Conservation (phyloP, 2,113 vertebrate species). For the Megalops atlanticus region DNA sequence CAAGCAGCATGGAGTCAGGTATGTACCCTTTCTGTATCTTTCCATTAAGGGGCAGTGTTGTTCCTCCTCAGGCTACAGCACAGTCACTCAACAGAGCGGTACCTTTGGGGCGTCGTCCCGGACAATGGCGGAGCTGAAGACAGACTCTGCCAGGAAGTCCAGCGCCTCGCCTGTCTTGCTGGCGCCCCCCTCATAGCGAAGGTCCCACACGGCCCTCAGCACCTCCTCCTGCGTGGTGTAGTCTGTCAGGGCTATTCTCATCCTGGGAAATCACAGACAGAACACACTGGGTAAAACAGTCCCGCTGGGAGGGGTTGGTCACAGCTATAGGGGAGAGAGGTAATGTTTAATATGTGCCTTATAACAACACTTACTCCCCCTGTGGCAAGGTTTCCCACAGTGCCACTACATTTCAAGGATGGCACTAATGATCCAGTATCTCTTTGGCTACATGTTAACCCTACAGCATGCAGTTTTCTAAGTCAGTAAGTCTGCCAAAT, state of each 20-base stretch:
- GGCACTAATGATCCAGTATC: too few relatives aligned
- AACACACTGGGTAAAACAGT: not conserved
- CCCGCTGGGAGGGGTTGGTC: too few relatives aligned
- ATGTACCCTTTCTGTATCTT: not conserved
- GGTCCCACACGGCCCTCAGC: slow-evolving; percentile 67
- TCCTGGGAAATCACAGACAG: too few relatives aligned
- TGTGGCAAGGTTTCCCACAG: not conserved
- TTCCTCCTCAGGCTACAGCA: not conserved
- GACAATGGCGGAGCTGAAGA: slow-evolving; percentile 63
- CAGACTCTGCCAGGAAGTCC: slow-evolving; percentile 65
- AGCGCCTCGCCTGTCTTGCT: slow-evolving; percentile 74
- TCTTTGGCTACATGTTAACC: too few relatives aligned
- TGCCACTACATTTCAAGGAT: not conserved
- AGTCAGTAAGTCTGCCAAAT: too few relatives aligned
- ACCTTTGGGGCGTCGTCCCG: slow-evolving; percentile 81
- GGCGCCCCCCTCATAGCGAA: slow-evolving; percentile 68
- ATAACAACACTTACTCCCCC: not conserved
- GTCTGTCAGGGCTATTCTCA: slow-evolving; percentile 78
- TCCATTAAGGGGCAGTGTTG: not conserved
- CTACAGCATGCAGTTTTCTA: too few relatives aligned
- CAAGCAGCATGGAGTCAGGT: not conserved
- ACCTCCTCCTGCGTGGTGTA: slow-evolving; percentile 66
- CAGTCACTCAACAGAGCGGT: not conserved
- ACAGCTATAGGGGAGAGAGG: too few relatives aligned
- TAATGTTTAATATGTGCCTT: not conserved